Percentiles rank a stretch among this genome's conserved stretches.
Evolutionary conservation across 2,888 invertebrate genomes (phyloP).

Genomic region (Trissolcus brochymenae): DNA sequence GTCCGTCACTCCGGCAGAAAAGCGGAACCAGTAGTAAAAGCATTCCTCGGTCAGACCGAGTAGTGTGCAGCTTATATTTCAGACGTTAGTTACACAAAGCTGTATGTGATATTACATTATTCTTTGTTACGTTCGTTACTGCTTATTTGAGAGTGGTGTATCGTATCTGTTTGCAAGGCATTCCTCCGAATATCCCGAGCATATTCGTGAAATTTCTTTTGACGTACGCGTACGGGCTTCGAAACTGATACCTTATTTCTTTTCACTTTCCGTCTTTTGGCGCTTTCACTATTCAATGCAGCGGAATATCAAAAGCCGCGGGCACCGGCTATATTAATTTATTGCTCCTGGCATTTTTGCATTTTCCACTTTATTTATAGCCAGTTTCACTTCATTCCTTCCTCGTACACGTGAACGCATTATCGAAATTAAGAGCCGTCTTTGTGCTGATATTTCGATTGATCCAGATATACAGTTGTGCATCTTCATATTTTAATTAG

Average conservation of each 20-base stretch:
- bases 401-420: neutral
- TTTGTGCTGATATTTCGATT: neutral
- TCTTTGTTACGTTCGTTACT: slow-evolving; percentile 51
- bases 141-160: slow-evolving; percentile 28
- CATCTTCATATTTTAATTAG: too few species aligned
- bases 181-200: slow-evolving; percentile 27
- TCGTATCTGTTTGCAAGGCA: slow-evolving; percentile 39
- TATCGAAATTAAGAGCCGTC: slow-evolving; percentile 10
- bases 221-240: slow-evolving; percentile 6
- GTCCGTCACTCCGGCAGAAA: slow-evolving; percentile 45
- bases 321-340: slow-evolving; percentile 38
- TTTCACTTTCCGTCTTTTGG: slow-evolving; percentile 17
- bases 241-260: slow-evolving; percentile 12
- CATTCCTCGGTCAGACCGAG: slow-evolving; percentile 52
- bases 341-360: slow-evolving; percentile 32
- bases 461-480: too few species aligned
- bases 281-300: slow-evolving; percentile 30
- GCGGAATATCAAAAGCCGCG: slow-evolving; percentile 28
- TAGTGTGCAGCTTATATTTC: slow-evolving; percentile 33
- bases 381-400: neutral
- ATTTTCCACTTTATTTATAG: slow-evolving; percentile 34
- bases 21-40: slow-evolving; percentile 56
- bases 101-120: slow-evolving; percentile 50
- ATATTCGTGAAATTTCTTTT: slow-evolving; percentile 36
- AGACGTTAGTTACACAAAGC: slow-evolving; percentile 49